phyloP scores from a whole-genome alignment of 2,113 vertebrate species.

The Tachysurus vachellii region DNA sequence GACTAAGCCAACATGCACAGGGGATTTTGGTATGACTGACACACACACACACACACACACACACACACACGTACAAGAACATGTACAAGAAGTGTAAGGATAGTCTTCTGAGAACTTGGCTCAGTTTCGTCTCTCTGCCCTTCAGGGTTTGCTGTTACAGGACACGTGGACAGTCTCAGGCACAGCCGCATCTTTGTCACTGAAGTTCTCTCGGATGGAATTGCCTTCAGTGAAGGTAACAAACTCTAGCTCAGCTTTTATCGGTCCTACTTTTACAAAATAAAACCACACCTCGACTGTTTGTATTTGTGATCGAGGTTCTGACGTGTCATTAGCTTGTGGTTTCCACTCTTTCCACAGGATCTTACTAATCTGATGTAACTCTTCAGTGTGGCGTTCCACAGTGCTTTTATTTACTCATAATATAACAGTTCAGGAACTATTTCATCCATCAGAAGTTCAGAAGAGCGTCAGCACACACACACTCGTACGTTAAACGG shows the following conservation, averaged over 20 bases:
- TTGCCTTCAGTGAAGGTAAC: constrained; percentile 81
- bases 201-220: constrained; percentile 80
- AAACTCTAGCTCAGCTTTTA: neutral
- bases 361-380: neutral
- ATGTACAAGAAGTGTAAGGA: neutral
- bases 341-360: neutral
- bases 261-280: neutral
- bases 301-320: neutral
- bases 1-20: constrained; percentile 67
- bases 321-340: neutral
- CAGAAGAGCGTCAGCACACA: too few relatives aligned
- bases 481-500: too few relatives aligned
- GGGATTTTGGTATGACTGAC: constrained; percentile 78
- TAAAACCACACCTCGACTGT: neutral
- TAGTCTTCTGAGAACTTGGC: neutral
- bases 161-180: constrained; percentile 79
- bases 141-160: constrained; percentile 87
- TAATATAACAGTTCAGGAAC: neutral
- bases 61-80: neutral
- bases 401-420: neutral
- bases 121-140: constrained; percentile 15
- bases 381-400: neutral
- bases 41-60: neutral
- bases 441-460: neutral
- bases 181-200: constrained; percentile 79